phyloP scores from a whole-genome alignment of 2,113 vertebrate species.

The Acrocephalus arundinaceus region DNA sequence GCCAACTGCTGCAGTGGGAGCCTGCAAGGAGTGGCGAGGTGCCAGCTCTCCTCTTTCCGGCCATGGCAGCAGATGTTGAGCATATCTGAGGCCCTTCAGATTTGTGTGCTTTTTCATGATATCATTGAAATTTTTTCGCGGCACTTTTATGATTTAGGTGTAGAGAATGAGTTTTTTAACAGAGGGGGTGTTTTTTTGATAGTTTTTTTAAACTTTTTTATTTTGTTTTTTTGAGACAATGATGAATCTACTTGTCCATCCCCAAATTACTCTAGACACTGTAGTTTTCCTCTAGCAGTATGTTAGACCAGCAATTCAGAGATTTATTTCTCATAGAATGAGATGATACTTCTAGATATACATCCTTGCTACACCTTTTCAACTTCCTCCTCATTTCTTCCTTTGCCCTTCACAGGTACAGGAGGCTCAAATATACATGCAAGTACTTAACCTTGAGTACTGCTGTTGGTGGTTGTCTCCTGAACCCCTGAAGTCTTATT shows the following conservation, averaged over 20 bases:
- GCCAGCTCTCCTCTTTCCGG: not conserved
- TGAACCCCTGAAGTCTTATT: not conserved
- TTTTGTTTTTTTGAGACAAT: not conserved
- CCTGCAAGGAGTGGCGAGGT: not conserved
- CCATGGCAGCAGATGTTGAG: not conserved
- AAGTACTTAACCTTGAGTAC: not conserved
- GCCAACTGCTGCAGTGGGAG: not conserved
- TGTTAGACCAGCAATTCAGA: not conserved
- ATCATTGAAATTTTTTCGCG: not conserved
- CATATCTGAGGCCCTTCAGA: not conserved
- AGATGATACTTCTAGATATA: not conserved
- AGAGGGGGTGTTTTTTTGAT: not conserved
- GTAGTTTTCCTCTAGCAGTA: not conserved
- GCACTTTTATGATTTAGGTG: not conserved
- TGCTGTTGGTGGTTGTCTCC: not conserved
- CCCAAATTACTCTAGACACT: not conserved
- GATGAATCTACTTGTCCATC: not conserved
- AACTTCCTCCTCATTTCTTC: not conserved
- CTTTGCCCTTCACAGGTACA: accelerated
- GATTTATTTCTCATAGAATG: not conserved
- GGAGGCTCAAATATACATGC: not conserved
- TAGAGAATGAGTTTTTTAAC: not conserved
- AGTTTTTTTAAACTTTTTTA: not conserved
- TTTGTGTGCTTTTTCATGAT: not conserved
- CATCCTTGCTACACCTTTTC: not conserved